phyloP scores from a whole-genome alignment of 2,888 invertebrate genomes.

The Archips crataeganus region DNA sequence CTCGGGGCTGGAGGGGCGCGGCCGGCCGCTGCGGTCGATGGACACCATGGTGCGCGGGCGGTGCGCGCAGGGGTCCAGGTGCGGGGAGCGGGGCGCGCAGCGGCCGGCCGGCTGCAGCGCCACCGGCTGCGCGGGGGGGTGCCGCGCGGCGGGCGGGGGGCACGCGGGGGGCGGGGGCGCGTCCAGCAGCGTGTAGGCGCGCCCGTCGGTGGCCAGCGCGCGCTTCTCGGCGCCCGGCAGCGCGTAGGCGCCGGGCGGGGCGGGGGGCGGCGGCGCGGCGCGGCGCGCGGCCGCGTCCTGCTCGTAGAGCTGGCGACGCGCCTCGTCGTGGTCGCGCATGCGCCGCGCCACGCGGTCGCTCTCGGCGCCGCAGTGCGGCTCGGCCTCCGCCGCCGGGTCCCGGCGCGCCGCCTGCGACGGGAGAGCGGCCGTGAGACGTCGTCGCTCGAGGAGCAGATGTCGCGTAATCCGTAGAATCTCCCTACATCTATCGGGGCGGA shows the following conservation, averaged over 20 bases:
- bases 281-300: slow-evolving; percentile 28
- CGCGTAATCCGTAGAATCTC: no score
- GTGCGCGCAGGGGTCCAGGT: slow-evolving; percentile 6
- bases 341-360: slow-evolving; percentile 20
- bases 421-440: background rate
- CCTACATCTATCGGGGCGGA: no score
- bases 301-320: slow-evolving; percentile 22
- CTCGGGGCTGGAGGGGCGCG: background rate
- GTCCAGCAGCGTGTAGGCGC: background rate
- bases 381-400: background rate
- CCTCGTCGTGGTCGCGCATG: slow-evolving; percentile 18
- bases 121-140: slow-evolving; percentile 3
- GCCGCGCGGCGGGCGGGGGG: background rate
- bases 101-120: slow-evolving; percentile 1
- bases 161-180: slow-evolving; percentile 1
- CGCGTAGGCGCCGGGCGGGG: background rate
- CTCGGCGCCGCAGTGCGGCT: slow-evolving; percentile 13
- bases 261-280: background rate
- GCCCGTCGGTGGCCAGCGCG: slow-evolving; percentile 20
- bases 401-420: background rate
- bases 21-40: slow-evolving; percentile 5
- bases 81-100: slow-evolving; percentile 7
- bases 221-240: slow-evolving; percentile 31
- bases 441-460: no score
- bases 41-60: slow-evolving; percentile 19